Evolutionary conservation across 53 echinoderm and acorn worm species (phyloP).

Genomic region (Arbacia lixula): DNA sequence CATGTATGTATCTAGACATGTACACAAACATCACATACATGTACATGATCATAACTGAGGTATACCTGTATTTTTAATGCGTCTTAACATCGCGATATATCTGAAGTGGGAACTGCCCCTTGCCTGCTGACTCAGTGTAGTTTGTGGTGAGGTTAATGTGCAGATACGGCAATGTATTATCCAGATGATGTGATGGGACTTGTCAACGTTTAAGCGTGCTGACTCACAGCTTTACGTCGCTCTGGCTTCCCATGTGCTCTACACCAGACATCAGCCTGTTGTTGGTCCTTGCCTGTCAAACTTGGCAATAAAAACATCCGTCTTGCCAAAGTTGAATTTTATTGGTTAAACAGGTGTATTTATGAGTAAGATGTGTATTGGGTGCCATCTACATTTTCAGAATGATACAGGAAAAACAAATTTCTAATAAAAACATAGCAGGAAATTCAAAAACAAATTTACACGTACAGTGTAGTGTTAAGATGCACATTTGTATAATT

Average conservation of each 20-base stretch:
- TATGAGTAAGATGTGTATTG: too few relatives aligned
- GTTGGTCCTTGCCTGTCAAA: background rate
- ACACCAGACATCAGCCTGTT: background rate
- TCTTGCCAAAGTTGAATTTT: background rate
- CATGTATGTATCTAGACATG: background rate
- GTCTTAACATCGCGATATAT: background rate
- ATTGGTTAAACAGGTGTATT: too few relatives aligned
- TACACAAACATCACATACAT: background rate
- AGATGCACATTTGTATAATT: too few relatives aligned
- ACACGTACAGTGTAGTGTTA: too few relatives aligned
- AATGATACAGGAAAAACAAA: too few relatives aligned
- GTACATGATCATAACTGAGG: too few relatives aligned
- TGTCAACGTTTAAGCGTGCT: slow-evolving; percentile 14
- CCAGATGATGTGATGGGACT: slow-evolving; percentile 14
- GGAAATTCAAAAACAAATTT: too few relatives aligned
- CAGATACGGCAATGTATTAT: slow-evolving; percentile 8
- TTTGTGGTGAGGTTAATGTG: background rate
- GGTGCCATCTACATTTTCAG: too few relatives aligned
- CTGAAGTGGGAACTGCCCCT: background rate
- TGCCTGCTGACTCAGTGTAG: slow-evolving; percentile 12
- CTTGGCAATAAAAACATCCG: slow-evolving; percentile 10
- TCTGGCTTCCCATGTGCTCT: background rate
- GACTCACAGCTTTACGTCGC: slow-evolving; percentile 23
- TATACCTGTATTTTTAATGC: too few relatives aligned
- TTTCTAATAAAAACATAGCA: too few relatives aligned